Conservation (phyloP, 2,888 invertebrate genomes). For the Thymelicus acteon region DNA sequence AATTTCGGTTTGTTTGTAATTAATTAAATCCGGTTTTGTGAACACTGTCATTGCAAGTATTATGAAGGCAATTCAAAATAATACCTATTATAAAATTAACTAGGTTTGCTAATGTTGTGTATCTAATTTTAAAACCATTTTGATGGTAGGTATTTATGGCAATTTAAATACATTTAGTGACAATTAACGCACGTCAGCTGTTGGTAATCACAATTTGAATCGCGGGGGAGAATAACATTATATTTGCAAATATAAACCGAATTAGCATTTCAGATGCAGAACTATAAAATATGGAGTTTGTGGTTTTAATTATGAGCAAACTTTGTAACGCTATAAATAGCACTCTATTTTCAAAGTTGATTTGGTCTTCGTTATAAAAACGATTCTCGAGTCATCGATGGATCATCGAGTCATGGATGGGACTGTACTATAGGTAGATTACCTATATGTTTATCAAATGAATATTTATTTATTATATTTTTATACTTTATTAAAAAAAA, state of each 20-base stretch:
- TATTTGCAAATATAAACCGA: conserved; percentile 47
- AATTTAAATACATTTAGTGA: conserved; percentile 47
- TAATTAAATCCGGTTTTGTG: conserved; percentile 30
- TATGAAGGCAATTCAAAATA: background rate
- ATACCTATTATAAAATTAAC: background rate
- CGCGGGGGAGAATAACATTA: conserved; percentile 45
- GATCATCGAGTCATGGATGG: no score
- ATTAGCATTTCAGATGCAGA: conserved; percentile 44
- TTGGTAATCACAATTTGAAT: conserved; percentile 50
- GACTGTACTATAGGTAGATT: no score
- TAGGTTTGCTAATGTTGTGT: conserved; percentile 1
- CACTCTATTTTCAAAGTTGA: no score
- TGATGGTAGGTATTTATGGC: conserved; percentile 37
- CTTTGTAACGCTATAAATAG: no score
- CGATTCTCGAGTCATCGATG: no score
- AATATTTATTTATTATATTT: no score
- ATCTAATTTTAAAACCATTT: conserved; percentile 24
- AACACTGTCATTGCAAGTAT: background rate
- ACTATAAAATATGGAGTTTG: conserved; percentile 21
- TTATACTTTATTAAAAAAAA: no score
- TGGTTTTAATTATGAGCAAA: conserved; percentile 18
- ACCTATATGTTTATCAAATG: no score
- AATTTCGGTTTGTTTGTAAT: conserved; percentile 39
- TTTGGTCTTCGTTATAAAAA: no score
- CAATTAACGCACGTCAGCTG: conserved; percentile 51